Evolutionary conservation across 2,888 invertebrate species (phyloP).

Genomic region (Pteria penguin): DNA sequence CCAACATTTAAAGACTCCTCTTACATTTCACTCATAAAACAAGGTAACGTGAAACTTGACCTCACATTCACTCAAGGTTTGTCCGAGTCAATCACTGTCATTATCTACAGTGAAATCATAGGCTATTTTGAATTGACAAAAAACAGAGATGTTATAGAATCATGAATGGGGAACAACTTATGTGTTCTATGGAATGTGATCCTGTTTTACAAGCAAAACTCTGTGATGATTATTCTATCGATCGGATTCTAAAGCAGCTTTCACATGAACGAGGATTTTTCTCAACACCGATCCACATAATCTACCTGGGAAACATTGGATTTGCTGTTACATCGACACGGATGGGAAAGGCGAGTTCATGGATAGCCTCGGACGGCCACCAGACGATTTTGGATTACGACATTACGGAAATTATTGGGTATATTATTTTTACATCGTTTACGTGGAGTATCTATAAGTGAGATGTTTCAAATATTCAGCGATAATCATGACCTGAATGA

Average conservation of each 20-base stretch:
- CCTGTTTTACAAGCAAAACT: conserved; percentile 9
- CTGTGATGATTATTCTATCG: conserved; percentile 27
- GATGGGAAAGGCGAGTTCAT: not conserved
- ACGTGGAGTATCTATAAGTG: not conserved
- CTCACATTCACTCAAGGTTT: conserved; percentile 31
- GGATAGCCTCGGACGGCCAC: not conserved
- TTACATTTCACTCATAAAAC: conserved; percentile 29
- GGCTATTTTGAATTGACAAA: conserved; percentile 40
- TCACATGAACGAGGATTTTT: not conserved
- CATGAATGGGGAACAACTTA: conserved; percentile 38
- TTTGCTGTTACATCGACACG: conserved; percentile 10
- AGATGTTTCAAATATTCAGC: not conserved
- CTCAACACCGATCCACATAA: not conserved
- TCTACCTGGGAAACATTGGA: conserved; percentile 7
- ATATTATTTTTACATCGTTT: not conserved
- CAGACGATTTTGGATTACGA: not conserved
- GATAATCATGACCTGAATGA: not conserved
- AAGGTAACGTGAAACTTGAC: conserved; percentile 39
- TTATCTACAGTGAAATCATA: conserved; percentile 37
- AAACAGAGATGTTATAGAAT: conserved; percentile 17
- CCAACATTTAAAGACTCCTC: conserved; percentile 26
- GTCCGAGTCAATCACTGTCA: conserved; percentile 33
- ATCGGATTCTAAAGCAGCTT: conserved; percentile 14
- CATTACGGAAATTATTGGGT: not conserved
- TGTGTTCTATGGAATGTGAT: conserved; percentile 31